Conservation (phyloP, 1,140 invertebrate species). For the Caenorhabditis briggsae region DNA sequence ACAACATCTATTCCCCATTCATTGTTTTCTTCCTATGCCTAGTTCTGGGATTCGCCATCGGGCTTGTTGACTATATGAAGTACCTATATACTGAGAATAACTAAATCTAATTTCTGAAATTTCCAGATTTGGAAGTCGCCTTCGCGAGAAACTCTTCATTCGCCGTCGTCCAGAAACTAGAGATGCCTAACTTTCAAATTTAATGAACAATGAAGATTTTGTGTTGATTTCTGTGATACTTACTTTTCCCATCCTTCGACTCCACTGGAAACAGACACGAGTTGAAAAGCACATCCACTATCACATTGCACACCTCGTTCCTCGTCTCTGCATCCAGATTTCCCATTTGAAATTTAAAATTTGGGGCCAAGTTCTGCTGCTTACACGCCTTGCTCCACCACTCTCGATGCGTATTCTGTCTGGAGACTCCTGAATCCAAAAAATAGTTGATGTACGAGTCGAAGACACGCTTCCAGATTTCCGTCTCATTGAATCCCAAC, state of each 20-base stretch:
- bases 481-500: conserved; percentile 49
- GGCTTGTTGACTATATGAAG: no score
- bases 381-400: conserved; percentile 63
- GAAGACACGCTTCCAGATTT: conserved; percentile 65
- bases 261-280: conserved; percentile 59
- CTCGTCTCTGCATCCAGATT: conserved; percentile 51
- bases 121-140: no score
- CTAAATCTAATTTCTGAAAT: no score
- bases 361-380: background rate
- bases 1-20: no score
- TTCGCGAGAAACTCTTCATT: no score
- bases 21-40: no score
- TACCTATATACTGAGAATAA: no score
- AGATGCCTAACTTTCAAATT: no score
- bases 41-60: no score
- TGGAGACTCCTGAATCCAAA: conserved; percentile 61
- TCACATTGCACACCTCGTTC: conserved; percentile 49
- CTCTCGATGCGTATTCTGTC: conserved; percentile 60
- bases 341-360: conserved; percentile 50
- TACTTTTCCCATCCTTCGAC: background rate
- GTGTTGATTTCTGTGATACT: background rate
- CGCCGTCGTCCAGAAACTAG: no score
- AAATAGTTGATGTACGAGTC: conserved; percentile 67
- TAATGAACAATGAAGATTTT: background rate
- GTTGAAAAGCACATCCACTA: conserved; percentile 55